Evolutionary conservation across 2,113 vertebrate genomes (phyloP), one percentile per base, ranked within the genome.

Genomic region (Chascanopsetta lugubris): DNA sequence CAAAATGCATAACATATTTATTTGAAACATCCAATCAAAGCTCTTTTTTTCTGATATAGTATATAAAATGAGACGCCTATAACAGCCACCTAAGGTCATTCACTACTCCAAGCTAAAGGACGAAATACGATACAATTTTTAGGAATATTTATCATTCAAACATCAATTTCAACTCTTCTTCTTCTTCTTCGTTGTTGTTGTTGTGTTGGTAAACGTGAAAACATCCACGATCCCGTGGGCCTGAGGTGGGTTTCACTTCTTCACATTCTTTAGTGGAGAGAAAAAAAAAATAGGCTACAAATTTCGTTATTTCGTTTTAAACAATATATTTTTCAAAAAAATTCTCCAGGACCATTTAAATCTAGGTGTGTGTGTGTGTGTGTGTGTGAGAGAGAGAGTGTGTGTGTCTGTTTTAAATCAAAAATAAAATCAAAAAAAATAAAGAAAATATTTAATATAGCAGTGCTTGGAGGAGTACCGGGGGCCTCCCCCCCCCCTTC

Each of bases 91-190:
- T 93, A 91, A 89, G 82, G 73, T 89, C 75, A 84, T 88, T 86
- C 89, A 89, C 90, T 91, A 92, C 72, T 81, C 90, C 85, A 89
- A 90, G 86, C 90, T 91, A 90, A 87, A 89, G 85, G 90, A 90
- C 86, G 83, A 90, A 89, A 85, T 89, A 92, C 89, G 50, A 87
- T 89, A 91, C 85, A 86, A 82, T 61, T 79, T 86, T 87, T 24
- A 86, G 79, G 73, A 89, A 83, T 82, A 83, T 83, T 80, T 61
- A 79, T 74, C 69, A 82, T 79, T 58, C 87, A 87, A 85, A 89
- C 84, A 88, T 84, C 79, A 76, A 84, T 82, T 88, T 88, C 48
- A 85, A 88, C 86, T 47, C 64, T 34, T 53, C 24, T n/a, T 56
- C 17, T 36, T 11, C 27, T 67, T 30, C 10, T 24, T 59, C 53